Evolutionary conservation across 2,113 vertebrate genomes (phyloP).

Genomic region (Vidua macroura): DNA sequence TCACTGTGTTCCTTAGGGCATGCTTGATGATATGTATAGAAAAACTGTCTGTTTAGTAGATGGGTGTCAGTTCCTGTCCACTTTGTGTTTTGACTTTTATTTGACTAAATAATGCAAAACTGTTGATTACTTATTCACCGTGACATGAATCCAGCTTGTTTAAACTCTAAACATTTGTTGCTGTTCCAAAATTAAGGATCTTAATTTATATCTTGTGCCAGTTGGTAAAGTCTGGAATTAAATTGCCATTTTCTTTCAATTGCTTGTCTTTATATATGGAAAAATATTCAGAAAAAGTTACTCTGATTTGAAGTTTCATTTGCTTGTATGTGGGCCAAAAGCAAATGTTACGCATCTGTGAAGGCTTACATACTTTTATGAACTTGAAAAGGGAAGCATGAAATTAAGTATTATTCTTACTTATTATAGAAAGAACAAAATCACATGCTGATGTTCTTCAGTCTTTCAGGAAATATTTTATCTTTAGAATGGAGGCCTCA

Average conservation of each 20-base stretch:
- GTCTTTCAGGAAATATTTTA: constrained; percentile 40
- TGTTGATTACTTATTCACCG: not conserved
- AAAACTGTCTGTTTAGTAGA: not conserved
- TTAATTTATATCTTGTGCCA: not conserved
- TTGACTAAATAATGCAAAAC: not conserved
- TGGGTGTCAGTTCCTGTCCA: not conserved
- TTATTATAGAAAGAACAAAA: constrained; percentile 21
- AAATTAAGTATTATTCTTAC: constrained; percentile 22
- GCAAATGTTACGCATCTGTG: not conserved
- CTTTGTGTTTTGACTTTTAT: not conserved
- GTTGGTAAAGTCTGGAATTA: constrained; percentile 9
- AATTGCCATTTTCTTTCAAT: constrained; percentile 11
- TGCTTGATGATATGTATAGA: not conserved
- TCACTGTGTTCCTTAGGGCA: not conserved
- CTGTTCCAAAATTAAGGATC: not conserved
- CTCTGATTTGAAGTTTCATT: constrained; percentile 3
- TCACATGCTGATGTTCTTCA: not conserved
- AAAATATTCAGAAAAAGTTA: constrained; percentile 17
- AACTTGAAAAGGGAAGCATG: constrained; percentile 27
- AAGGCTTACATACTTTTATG: not conserved
- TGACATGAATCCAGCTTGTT: not conserved
- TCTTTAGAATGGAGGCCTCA: not conserved
- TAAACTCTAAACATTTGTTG: not conserved
- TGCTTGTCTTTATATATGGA: not conserved
- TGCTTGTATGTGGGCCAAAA: constrained; percentile 10